Percentiles rank a stretch among this genome's conserved stretches.
phyloP scores from a whole-genome alignment of 2,113 vertebrate genomes.

The Microtus oregoni region DNA sequence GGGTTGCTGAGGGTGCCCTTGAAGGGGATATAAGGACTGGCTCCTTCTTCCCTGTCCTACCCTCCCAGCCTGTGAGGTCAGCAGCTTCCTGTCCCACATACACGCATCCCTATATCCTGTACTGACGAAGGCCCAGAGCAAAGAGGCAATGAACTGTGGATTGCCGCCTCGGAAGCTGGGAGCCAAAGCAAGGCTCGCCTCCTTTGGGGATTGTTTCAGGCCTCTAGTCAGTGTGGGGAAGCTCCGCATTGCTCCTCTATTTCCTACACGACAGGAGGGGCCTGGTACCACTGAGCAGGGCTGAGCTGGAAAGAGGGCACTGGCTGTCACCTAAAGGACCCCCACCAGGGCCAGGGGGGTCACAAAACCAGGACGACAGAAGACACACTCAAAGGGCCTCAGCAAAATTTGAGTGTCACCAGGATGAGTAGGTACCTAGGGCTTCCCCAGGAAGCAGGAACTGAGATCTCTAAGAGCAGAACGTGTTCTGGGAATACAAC shows the following conservation, averaged over 20 bases:
- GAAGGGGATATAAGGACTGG: not conserved
- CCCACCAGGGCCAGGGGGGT: not conserved
- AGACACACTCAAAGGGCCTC: not conserved
- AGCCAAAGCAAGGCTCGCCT: not conserved
- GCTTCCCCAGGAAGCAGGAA: not conserved
- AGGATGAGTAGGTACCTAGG: not conserved
- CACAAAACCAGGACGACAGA: not conserved
- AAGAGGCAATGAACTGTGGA: no score
- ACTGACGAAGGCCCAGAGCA: not conserved
- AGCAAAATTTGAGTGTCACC: not conserved
- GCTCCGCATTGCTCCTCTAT: not conserved
- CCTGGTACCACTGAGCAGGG: not conserved
- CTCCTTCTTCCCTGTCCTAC: no score
- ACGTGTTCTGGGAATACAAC: fast-evolving
- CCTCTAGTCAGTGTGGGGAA: not conserved
- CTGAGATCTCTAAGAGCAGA: not conserved
- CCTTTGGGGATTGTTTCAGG: not conserved
- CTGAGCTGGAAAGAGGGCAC: not conserved
- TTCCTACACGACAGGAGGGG: not conserved
- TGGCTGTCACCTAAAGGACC: no score
- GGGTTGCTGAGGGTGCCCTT: not conserved
- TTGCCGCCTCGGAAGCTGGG: not conserved
- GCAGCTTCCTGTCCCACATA: not conserved
- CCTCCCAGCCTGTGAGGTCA: not conserved
- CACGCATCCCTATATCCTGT: no score